These are phyloP conservation scores for Ammodytes marinus DNA, from an alignment of 2,113 vertebrate genomes.

Conservation along the genomic window DNA sequence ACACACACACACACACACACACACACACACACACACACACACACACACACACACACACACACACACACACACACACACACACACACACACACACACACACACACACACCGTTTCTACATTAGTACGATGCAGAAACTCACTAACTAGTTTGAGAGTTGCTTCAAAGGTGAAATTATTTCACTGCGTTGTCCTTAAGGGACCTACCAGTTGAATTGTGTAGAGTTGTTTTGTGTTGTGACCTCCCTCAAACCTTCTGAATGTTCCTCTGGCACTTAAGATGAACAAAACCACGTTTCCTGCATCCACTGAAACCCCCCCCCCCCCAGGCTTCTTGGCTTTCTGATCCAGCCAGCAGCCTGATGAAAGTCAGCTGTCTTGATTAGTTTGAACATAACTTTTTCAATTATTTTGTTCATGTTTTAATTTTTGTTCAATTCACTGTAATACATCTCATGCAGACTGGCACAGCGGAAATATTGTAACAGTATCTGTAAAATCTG, in stretches of 20 bases:
- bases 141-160: background rate
- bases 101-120: background rate
- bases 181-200: slow-evolving; percentile 36
- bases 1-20: no score
- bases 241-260: slow-evolving; percentile 50
- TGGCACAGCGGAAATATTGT: slow-evolving; percentile 4
- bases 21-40: background rate
- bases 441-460: slow-evolving; percentile 3
- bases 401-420: background rate
- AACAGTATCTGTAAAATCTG: slow-evolving; percentile 45
- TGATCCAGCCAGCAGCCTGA: slow-evolving; percentile 14
- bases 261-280: slow-evolving; percentile 64
- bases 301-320: slow-evolving; percentile 25
- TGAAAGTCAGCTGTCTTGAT: slow-evolving; percentile 34
- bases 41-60: slow-evolving; percentile 6
- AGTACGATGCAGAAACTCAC: background rate
- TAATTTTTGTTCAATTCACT: background rate
- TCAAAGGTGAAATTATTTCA: slow-evolving; percentile 26
- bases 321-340: slow-evolving; percentile 15
- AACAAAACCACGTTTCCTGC: slow-evolving; percentile 70
- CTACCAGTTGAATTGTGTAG: slow-evolving; percentile 21
- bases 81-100: background rate
- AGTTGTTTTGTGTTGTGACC: slow-evolving; percentile 59
- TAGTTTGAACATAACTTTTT: slow-evolving; percentile 2
- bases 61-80: background rate